Evolutionary conservation across 2,113 vertebrate genomes (phyloP).

Genomic region (Camelus bactrianus): DNA sequence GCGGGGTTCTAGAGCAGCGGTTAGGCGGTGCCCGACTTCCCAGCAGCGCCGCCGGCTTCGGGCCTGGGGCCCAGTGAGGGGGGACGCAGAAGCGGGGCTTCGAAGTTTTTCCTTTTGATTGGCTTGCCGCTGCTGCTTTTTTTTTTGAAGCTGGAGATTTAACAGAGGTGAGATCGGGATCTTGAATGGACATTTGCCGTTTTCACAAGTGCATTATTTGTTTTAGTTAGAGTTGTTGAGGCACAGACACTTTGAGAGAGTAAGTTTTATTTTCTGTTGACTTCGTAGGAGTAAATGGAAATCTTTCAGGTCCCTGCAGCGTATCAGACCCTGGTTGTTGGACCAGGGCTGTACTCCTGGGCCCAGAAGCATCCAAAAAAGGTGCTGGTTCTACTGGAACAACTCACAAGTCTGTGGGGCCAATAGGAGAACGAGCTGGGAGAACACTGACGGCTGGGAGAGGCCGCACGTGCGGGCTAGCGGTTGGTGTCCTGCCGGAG

Average conservation of each 20-base stretch:
- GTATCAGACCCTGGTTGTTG: accelerated
- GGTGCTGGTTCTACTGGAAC: accelerated
- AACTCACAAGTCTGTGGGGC: accelerated
- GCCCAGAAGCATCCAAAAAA: accelerated
- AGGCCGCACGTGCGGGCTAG: neutral
- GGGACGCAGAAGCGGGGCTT: neutral
- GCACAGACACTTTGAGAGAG: neutral
- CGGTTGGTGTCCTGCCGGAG: too few species aligned
- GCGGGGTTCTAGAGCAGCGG: accelerated
- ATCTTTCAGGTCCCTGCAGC: neutral
- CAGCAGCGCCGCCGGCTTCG: neutral
- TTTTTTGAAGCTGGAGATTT: neutral
- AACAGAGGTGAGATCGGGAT: neutral
- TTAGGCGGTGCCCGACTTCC: accelerated
- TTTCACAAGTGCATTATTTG: neutral
- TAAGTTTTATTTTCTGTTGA: neutral
- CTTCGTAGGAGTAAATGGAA: neutral
- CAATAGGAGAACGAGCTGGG: neutral
- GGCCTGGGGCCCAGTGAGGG: neutral
- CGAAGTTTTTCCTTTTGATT: accelerated
- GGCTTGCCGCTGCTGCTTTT: too few species aligned
- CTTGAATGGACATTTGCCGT: neutral
- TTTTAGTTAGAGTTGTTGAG: neutral
- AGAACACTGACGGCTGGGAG: neutral
- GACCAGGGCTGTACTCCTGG: too few species aligned